Evolutionary conservation across 2,113 vertebrate species (phyloP), one percentile per base, ranked within the genome.

Genomic region (Cathartes aura): DNA sequence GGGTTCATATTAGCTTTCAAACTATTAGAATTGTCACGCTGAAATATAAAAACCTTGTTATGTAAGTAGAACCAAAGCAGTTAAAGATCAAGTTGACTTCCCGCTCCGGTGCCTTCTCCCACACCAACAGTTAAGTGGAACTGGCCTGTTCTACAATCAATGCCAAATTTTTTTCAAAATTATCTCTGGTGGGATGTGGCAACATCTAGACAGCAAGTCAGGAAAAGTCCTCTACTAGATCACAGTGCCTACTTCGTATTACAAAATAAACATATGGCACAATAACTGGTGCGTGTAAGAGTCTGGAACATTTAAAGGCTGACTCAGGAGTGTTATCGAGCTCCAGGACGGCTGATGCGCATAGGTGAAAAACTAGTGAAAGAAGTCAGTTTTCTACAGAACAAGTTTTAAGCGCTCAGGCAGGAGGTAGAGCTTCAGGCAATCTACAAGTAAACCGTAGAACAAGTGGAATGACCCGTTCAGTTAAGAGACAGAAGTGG

Each of bases 231-330:
- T 38, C 64, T 24, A 20, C 24, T 5, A 70, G 15, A 45, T 36
- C 7, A 18, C 11, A 24, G 34, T 48, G 64, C 27, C 40, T 48
- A 15, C 14, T 45, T 82, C 9, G 2, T 8, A 32, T 42, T 34
- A 27, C 56, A 36, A 86, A 82, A 75, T 8, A 29, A 81, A 60
- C 26, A 60, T 2, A 4, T 12, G 15, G 15, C 73, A 3, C 15
- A 29, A 47, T 15, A 63, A 24, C 13, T 18, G 19, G 8, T 7
- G 11, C 6, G 8, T 20, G 0, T 13, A 34, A 6, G n/a, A 16
- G 23, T 8, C 56, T 75, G 40, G 17, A 56, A 29, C 12, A 9
- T 3, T 14, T 34, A 47, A 47, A 58, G 38, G 80, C 60, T 90
- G 52, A 66, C 47, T 67, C 32, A 19, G 17, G 12, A n/a, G 16